phyloP scores from a whole-genome alignment of 2,888 invertebrate species.

The Ophonus ardosiacus region DNA sequence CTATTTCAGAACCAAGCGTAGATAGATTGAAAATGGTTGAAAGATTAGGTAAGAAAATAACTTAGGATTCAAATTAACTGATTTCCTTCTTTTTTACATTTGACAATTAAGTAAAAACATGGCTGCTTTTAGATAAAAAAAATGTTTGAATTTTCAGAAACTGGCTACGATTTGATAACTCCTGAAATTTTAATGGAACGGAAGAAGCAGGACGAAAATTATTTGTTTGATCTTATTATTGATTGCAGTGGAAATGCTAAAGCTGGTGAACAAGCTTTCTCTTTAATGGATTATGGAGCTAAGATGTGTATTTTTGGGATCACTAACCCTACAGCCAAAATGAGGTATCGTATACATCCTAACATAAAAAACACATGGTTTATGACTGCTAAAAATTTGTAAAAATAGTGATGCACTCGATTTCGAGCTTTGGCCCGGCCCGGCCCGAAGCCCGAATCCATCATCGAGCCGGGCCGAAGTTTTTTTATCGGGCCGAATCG shows the following conservation, averaged over 20 bases:
- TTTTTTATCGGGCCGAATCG: no score
- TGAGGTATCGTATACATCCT: slow-evolving; percentile 70
- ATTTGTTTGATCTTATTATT: slow-evolving; percentile 81
- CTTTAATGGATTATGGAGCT: slow-evolving; percentile 79
- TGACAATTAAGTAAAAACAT: no score
- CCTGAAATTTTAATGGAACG: slow-evolving; percentile 78
- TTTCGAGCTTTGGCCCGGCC: no score
- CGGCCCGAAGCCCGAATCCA: no score
- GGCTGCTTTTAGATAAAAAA: slow-evolving; percentile 59
- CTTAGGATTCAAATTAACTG: no score
- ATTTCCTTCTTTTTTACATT: no score
- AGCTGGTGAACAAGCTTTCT: slow-evolving; percentile 82
- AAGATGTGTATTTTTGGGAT: slow-evolving; percentile 85
- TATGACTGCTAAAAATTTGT: no score
- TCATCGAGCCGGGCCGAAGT: no score
- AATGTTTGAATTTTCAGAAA: slow-evolving; percentile 2
- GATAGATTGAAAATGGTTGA: slow-evolving; percentile 77
- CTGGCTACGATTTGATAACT: slow-evolving; percentile 67
- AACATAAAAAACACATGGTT: no score
- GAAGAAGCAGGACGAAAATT: slow-evolving; percentile 73
- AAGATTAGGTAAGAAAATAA: slow-evolving; percentile 75
- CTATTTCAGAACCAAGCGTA: slow-evolving; percentile 82
- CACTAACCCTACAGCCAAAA: slow-evolving; percentile 77
- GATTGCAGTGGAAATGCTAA: slow-evolving; percentile 86
- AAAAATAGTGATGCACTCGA: no score